Evolutionary conservation across 2,888 invertebrate species (phyloP).

Genomic region (Anticlea derivata): DNA sequence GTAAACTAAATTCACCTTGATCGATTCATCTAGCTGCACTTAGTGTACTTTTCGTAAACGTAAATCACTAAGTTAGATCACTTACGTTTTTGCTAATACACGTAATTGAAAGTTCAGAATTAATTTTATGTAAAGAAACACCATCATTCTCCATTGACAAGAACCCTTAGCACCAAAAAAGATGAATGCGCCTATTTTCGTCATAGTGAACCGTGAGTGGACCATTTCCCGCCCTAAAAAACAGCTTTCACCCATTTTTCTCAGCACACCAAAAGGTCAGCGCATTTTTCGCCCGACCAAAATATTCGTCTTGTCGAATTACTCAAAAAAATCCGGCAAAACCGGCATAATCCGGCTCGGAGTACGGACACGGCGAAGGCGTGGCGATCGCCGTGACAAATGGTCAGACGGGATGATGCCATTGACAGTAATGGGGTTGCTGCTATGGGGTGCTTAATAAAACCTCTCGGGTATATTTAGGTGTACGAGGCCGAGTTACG

Average conservation of each 20-base stretch:
- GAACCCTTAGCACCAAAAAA: constrained; percentile 4
- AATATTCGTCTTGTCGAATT: constrained; percentile 31
- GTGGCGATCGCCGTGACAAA: constrained; percentile 55
- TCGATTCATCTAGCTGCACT: too few species aligned
- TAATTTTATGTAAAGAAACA: too few species aligned
- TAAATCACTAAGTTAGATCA: too few species aligned
- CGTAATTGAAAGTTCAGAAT: too few species aligned
- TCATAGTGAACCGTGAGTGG: constrained; percentile 8
- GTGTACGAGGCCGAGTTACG: constrained; percentile 12
- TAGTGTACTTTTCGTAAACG: too few species aligned
- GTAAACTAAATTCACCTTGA: too few species aligned
- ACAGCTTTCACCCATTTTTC: constrained; percentile 23
- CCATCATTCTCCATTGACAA: constrained; percentile 11
- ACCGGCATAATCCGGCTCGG: constrained; percentile 36
- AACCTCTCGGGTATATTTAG: constrained; percentile 40
- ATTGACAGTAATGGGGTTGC: constrained; percentile 59
- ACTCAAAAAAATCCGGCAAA: constrained; percentile 30
- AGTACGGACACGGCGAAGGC: constrained; percentile 52
- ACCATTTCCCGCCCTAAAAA: constrained; percentile 19
- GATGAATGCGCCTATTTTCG: constrained; percentile 10
- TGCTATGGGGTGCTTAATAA: constrained; percentile 40
- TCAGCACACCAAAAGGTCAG: constrained; percentile 25
- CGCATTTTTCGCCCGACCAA: constrained; percentile 26
- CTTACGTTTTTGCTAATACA: too few species aligned
- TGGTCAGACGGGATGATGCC: constrained; percentile 59